Conservation (phyloP, 1,140 invertebrate species). For the Vollenhovia emeryi region DNA sequence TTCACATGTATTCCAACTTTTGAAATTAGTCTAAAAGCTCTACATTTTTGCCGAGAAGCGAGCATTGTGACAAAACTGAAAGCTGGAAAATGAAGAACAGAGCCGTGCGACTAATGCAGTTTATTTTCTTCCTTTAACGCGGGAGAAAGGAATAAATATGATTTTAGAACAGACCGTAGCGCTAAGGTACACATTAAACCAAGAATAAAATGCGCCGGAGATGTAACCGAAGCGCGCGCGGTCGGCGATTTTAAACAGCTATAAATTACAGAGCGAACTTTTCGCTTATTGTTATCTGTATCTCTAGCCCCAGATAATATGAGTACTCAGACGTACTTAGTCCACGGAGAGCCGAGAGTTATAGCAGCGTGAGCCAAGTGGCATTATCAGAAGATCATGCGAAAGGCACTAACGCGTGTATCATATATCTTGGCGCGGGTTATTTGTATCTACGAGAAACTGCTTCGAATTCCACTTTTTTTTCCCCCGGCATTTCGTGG, state of each 20-base stretch:
- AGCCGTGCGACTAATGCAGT: background rate
- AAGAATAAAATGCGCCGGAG: background rate
- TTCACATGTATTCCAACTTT: background rate
- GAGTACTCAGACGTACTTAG: background rate
- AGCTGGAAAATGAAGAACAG: background rate
- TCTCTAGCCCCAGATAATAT: conserved; percentile 15
- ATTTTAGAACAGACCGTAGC: background rate
- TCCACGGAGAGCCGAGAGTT: conserved; percentile 24
- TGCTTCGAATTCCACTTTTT: conserved; percentile 42
- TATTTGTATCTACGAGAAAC: conserved; percentile 68
- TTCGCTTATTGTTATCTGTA: conserved; percentile 14
- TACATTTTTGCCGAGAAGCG: background rate
- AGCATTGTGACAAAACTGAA: background rate
- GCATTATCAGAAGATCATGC: conserved; percentile 55
- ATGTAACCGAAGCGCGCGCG: background rate
- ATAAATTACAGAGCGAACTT: conserved; percentile 18
- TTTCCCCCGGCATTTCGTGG: conserved; percentile 44
- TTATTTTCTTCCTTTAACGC: conserved; percentile 4
- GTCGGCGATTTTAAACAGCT: conserved; percentile 14
- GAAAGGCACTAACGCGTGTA: conserved; percentile 44
- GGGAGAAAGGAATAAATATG: background rate
- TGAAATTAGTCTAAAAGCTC: background rate
- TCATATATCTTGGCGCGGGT: conserved; percentile 58
- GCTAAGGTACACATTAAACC: conserved; percentile 7
- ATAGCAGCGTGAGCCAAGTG: conserved; percentile 26